phyloP scores from a whole-genome alignment of 2,888 invertebrate species.

The Philopedon plagiatum region DNA sequence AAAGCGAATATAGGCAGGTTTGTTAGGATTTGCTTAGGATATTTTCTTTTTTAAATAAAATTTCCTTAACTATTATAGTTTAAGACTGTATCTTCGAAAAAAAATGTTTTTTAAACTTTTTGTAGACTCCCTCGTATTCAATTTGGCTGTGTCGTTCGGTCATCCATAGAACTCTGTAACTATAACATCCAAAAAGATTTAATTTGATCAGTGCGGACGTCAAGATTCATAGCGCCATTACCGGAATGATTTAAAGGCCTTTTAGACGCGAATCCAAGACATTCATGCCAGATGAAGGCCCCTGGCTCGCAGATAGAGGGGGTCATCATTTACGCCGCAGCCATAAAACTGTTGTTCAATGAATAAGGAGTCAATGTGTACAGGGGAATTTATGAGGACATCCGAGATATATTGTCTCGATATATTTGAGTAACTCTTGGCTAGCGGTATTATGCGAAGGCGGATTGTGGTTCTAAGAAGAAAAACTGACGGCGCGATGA shows the following conservation, averaged over 20 bases:
- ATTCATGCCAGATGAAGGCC: slow-evolving; percentile 51
- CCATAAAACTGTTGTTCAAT: slow-evolving; percentile 53
- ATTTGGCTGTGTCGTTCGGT: no score
- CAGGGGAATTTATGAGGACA: slow-evolving; percentile 43
- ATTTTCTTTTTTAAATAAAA: no score
- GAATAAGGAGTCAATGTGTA: slow-evolving; percentile 51
- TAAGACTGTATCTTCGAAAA: no score
- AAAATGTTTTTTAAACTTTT: no score
- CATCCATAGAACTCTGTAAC: slow-evolving; percentile 22
- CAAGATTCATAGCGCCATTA: slow-evolving; percentile 71
- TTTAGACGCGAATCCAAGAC: slow-evolving; percentile 64
- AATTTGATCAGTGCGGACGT: slow-evolving; percentile 71
- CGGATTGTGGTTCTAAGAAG: slow-evolving; percentile 20
- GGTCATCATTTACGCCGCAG: slow-evolving; percentile 48
- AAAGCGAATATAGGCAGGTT: no score
- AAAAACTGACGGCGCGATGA: not conserved
- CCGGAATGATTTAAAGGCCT: slow-evolving; percentile 69
- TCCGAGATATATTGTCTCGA: slow-evolving; percentile 45
- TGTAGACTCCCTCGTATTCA: no score
- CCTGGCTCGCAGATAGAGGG: slow-evolving; percentile 48
- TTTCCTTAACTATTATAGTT: no score
- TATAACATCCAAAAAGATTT: slow-evolving; percentile 64
- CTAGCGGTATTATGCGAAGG: slow-evolving; percentile 13
- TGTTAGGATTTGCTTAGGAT: no score
- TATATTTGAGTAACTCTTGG: slow-evolving; percentile 47